Evolutionary conservation across 2,888 invertebrate genomes (phyloP).

Genomic region (Dinocampus coccinellae): DNA sequence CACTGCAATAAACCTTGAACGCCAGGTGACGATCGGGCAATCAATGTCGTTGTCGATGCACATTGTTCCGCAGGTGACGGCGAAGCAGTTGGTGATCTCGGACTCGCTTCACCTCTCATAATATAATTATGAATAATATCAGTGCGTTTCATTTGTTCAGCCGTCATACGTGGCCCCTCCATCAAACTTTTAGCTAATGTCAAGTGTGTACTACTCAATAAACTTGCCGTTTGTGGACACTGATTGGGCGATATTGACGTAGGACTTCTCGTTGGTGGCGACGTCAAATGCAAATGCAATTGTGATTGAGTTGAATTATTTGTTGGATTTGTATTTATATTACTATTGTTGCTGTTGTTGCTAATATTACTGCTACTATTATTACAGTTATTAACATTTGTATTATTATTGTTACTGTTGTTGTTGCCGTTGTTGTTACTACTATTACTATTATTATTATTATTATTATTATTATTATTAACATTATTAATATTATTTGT

Average conservation of each 20-base stretch:
- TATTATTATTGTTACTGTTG: no score
- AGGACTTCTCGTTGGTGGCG: conserved; percentile 70
- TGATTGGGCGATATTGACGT: conserved; percentile 70
- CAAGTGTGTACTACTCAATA: conserved; percentile 88
- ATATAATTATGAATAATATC: conserved; percentile 94
- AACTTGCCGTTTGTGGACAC: conserved; percentile 70
- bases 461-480: no score
- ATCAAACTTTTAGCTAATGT: conserved; percentile 90
- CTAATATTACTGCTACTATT: no score
- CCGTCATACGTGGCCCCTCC: conserved; percentile 94
- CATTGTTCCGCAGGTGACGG: conserved; percentile 72
- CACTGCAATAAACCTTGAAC: conserved; percentile 63
- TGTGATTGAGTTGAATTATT: conserved; percentile 65
- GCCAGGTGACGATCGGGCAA: conserved; percentile 63
- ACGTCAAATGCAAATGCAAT: conserved; percentile 71
- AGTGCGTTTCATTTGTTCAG: conserved; percentile 91
- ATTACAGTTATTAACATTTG: no score
- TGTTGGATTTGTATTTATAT: conserved; percentile 36
- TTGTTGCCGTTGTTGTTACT: no score
- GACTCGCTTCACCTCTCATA: conserved; percentile 79
- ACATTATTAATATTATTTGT: not conserved
- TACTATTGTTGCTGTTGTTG: no score
- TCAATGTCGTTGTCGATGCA: conserved; percentile 69
- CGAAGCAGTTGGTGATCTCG: conserved; percentile 60
- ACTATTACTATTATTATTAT: no score